Evolutionary conservation across 1,140 invertebrate species (phyloP), one percentile per base, ranked within the genome.

Genomic region (Dolichoris vasculosae): DNA sequence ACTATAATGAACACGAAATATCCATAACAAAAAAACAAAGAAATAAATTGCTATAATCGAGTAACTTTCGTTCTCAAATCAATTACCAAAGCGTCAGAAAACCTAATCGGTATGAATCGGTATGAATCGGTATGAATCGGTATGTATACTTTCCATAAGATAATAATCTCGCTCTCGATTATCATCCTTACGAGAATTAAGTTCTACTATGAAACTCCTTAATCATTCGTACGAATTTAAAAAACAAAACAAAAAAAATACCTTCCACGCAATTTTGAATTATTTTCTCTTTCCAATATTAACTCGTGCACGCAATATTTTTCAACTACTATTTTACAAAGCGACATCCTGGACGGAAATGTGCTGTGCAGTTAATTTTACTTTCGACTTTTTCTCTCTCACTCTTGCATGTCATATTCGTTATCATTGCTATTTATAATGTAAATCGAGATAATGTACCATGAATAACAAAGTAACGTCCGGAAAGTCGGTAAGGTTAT

Each of bases 361-460:
- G 64, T 20, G 17, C 43, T 43, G 71, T 67, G n/a, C 23, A 64
- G 55, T 84, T 78, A 84, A 84, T 84, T 84, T 84, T 84, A 84
- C 82, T 84, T 84, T 77, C 40, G 30, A 77, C 40, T 32, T 40
- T n/a, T 59, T 80, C 35, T 80, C 35, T 77, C 75, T 63, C 59
- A n/a, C 78, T 80, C 59, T 64, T n/a, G 15, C 13, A 15, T 15
- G 23, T 71, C 64, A 15, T 64, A 40, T 55, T 79, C 35, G 35
- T 23, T 59, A 2, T n/a, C 55, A 35, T 30, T 51, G 23, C 26
- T 63, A n/a, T 43, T 1, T 23, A 32, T 40, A 51, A 55, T 59
- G n/a, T 55, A 48, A 83, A 76, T 77, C 55, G 69, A 84, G 82
- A 84, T 84, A 84, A 84, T 84, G 35, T 38, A n/a, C 9, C 71